phyloP scores from a whole-genome alignment of 2,113 vertebrate species.

The Heterotis niloticus region DNA sequence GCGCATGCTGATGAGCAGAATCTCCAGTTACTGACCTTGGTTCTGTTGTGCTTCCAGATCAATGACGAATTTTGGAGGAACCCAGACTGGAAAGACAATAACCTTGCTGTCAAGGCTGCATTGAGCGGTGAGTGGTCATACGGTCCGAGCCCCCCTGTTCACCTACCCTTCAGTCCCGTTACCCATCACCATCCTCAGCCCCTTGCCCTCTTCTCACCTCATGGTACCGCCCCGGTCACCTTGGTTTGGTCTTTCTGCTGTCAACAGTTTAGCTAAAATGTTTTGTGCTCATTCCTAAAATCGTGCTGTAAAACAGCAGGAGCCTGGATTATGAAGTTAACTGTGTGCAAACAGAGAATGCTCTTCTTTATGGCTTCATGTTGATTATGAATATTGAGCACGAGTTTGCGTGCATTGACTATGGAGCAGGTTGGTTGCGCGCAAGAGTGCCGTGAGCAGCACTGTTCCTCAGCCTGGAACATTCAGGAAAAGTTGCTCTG shows the following conservation, averaged over 20 bases:
- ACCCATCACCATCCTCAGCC: not conserved
- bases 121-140: conserved; percentile 53
- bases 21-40: conserved; percentile 41
- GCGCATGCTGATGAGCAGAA: no score
- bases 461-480: not conserved
- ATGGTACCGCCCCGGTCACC: no score
- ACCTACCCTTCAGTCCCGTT: no score
- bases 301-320: no score
- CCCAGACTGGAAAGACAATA: conserved; percentile 37
- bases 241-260: no score
- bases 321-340: no score
- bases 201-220: no score
- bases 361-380: not conserved
- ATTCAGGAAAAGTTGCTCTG: not conserved
- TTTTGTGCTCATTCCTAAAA: no score
- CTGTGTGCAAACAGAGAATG: not conserved
- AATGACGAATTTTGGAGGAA: conserved; percentile 39
- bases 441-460: not conserved
- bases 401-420: not conserved
- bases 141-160: no score
- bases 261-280: no score
- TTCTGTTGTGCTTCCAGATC: conserved; percentile 53
- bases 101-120: conserved; percentile 48
- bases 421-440: not conserved
- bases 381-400: not conserved